Base-by-base conservation (phyloP, 1,140 invertebrate genomes). In the Laodelphax striatellus region DNA sequence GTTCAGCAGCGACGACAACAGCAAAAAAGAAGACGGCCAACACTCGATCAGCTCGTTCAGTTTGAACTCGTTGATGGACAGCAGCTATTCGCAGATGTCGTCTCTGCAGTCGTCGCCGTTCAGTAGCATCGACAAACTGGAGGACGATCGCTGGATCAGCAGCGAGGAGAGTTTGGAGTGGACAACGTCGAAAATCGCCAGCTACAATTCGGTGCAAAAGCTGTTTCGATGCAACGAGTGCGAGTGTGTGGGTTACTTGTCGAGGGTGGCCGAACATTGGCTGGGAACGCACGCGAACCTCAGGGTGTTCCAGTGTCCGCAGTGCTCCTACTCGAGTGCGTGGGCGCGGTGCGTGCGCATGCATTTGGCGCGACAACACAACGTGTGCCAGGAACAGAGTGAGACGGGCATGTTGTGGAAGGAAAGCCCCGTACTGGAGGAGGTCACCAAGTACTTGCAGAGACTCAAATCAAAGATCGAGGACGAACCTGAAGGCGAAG, bases 251-350 rank as follows among this genome's bases (percentile, higher is more conserved):
- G 85, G 84, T 4, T 87, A 88, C 63, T 76, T 89, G 22, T 84
- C 86, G 13, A 77, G 88, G 11, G 80, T 90, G 4, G 88, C 87
- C 0, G 88, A 92, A 68, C 89, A 92, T 70, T 92, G 88, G 80
- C 76, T 90, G 28, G 88, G 88, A 34, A 82, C 87, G 8, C 89
- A 91, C 71, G 87, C 85, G 14, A 83, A 85, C 72, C 74, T 86
- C 28, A 76, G 84, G 60, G 84, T 85, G 43, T 87, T 88, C 76
- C 76, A 84, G 71, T 83, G 85, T 74, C 79, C 83, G 57, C 76
- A 83, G 61, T 82, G 88, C 78, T 78, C 85, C 5, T 87, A 87
- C 70, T 82, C 83, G 54, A 84, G 83, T 66, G 82, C 84, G 13
- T 87, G 85, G 85, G 84, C 84, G 62, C 77, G 84, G 42, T 86